Conservation (phyloP, 2,888 invertebrate genomes). For the Phania funesta region DNA sequence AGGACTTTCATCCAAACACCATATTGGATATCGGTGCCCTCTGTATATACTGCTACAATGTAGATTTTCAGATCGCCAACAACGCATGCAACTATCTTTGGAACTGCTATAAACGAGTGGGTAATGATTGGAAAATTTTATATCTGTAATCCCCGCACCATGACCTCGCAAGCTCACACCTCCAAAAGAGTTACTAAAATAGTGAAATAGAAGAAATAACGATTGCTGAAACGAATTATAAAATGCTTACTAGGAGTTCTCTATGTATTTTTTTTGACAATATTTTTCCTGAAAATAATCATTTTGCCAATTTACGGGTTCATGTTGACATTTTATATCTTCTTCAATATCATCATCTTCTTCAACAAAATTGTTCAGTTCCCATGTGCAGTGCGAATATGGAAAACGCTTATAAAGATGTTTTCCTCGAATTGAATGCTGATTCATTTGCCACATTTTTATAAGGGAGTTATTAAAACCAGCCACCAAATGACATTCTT, state of each 20-base stretch:
- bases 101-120: conserved; percentile 86
- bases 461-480: conserved; percentile 79
- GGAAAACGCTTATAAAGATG: conserved; percentile 74
- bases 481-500: conserved; percentile 78
- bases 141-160: conserved; percentile 85
- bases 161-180: conserved; percentile 87
- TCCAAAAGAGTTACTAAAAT: conserved; percentile 78
- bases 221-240: neutral
- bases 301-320: conserved; percentile 54
- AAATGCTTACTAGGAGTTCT: conserved; percentile 77
- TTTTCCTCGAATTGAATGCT: conserved; percentile 75
- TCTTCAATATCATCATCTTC: conserved; percentile 70
- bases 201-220: neutral
- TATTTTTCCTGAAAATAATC: conserved; percentile 68
- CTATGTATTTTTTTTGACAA: conserved; percentile 71
- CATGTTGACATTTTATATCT: conserved; percentile 57
- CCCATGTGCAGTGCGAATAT: conserved; percentile 76
- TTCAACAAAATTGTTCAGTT: conserved; percentile 73
- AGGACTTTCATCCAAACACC: conserved; percentile 89
- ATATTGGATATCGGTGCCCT: conserved; percentile 94
- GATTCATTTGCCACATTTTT: conserved; percentile 79
- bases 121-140: conserved; percentile 82
- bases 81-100: conserved; percentile 88
- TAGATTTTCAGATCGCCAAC: conserved; percentile 86
- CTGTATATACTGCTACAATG: conserved; percentile 84